These are phyloP conservation scores for Xiphorhynchus erythropygius DNA, from an alignment of 2,797 vertebrate species.

Conservation along the genomic window DNA sequence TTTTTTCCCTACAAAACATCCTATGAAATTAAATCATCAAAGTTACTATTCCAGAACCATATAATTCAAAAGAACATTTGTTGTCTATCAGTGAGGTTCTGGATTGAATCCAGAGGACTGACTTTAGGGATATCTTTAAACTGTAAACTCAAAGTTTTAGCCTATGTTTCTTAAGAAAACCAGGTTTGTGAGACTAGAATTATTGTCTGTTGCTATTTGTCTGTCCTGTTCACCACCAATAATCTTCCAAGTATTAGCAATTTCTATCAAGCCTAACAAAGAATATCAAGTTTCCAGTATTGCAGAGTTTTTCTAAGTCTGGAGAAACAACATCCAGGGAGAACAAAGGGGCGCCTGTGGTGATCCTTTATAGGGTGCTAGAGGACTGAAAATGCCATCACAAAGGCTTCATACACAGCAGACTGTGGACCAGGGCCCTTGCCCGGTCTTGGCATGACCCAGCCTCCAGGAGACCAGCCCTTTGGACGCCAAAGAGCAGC, in stretches of 20 bases:
- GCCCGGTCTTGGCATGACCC: fast-evolving
- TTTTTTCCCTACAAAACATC: background rate
- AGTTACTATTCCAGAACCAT: background rate
- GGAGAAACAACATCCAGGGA: background rate
- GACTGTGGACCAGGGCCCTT: fast-evolving
- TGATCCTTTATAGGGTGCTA: background rate
- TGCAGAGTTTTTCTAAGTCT: background rate
- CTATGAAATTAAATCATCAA: background rate
- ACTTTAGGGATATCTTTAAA: background rate
- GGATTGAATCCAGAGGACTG: background rate
- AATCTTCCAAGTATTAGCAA: background rate
- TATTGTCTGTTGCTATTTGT: background rate
- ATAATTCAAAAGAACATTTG: background rate
- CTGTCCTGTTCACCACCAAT: background rate
- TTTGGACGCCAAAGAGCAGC: fast-evolving
- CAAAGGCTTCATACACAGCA: background rate
- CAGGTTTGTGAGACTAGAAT: background rate
- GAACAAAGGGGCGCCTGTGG: background rate
- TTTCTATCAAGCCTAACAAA: background rate
- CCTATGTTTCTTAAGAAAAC: background rate
- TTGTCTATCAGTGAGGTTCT: background rate
- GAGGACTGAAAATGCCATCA: background rate
- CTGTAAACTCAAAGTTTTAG: background rate
- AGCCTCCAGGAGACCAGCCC: fast-evolving
- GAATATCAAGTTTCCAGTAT: background rate